Percentiles rank a stretch among this genome's conserved stretches.
Conservation (phyloP, 1,140 invertebrate species). For the Hermetia illucens region DNA sequence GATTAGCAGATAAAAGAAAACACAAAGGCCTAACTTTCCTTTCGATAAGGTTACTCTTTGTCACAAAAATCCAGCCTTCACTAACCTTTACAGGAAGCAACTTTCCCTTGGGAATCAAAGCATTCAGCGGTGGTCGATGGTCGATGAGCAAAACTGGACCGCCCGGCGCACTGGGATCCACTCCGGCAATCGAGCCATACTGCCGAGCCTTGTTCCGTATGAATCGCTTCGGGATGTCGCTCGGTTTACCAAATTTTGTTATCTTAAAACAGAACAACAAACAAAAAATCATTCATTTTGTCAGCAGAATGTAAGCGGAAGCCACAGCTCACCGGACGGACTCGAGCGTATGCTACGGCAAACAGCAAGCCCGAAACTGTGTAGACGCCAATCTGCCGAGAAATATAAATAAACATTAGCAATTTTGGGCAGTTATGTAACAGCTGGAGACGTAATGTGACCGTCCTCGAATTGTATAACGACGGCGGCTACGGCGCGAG, state of each 20-base stretch:
- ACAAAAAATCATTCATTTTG: neutral
- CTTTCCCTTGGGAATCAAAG: neutral
- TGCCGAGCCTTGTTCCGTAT: neutral
- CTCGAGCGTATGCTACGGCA: neutral
- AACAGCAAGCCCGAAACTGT: neutral
- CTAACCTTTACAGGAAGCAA: constrained; percentile 1
- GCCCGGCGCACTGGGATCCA: neutral
- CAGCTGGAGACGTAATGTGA: neutral
- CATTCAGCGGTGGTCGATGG: constrained; percentile 1
- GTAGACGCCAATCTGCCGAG: neutral
- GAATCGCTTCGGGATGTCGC: constrained; percentile 2
- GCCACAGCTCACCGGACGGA: neutral
- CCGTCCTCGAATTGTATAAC: too few relatives aligned
- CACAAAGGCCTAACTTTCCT: too few relatives aligned
- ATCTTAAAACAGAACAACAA: neutral
- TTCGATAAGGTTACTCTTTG: neutral
- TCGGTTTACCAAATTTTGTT: constrained; percentile 2
- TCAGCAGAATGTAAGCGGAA: neutral
- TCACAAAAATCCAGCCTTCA: too few relatives aligned
- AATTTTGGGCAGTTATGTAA: neutral
- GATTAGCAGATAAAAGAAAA: too few relatives aligned
- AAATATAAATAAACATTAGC: neutral
- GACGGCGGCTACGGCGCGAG: too few relatives aligned
- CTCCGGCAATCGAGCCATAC: neutral
- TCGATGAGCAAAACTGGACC: neutral